phyloP scores from a whole-genome alignment of 2,888 invertebrate genomes.

The Drosophila acutilabella region DNA sequence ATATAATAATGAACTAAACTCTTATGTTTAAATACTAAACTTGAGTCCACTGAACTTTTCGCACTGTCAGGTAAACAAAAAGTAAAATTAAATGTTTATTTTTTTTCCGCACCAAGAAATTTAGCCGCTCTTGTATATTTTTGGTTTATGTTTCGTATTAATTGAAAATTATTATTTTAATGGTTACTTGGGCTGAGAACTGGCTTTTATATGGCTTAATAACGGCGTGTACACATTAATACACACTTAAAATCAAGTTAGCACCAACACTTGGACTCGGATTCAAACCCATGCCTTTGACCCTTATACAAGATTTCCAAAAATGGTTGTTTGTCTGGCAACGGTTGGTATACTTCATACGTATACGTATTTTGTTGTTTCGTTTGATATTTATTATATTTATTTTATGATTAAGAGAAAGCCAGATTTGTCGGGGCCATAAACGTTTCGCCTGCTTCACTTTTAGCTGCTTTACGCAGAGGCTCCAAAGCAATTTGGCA shows the following conservation, averaged over 20 bases:
- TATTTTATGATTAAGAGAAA: constrained; percentile 61
- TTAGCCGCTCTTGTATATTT: neutral
- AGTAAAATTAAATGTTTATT: no score
- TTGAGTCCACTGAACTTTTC: no score
- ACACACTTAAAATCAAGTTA: constrained; percentile 3
- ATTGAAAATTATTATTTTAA: constrained; percentile 2
- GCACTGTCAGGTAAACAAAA: no score
- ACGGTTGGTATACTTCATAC: constrained; percentile 22
- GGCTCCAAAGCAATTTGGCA: constrained; percentile 33
- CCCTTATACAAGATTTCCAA: neutral
- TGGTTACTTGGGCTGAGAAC: neutral
- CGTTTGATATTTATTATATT: constrained; percentile 39
- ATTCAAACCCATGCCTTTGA: neutral
- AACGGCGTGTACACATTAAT: neutral
- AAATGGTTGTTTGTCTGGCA: constrained; percentile 8
- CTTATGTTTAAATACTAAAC: no score
- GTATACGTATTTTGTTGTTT: constrained; percentile 42
- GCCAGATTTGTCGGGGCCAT: constrained; percentile 52
- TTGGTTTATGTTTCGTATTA: neutral
- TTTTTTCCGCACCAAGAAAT: neutral
- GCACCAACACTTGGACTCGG: neutral
- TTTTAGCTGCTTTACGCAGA: neutral
- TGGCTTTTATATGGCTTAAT: neutral
- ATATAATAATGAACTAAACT: no score
- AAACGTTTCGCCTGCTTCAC: constrained; percentile 7